A percentile compares a stretch with the other conserved stretches of the same genome.
These are phyloP conservation scores for Sebastes cheni DNA, from an alignment of 2,797 vertebrate species.

Conservation along the genomic window DNA sequence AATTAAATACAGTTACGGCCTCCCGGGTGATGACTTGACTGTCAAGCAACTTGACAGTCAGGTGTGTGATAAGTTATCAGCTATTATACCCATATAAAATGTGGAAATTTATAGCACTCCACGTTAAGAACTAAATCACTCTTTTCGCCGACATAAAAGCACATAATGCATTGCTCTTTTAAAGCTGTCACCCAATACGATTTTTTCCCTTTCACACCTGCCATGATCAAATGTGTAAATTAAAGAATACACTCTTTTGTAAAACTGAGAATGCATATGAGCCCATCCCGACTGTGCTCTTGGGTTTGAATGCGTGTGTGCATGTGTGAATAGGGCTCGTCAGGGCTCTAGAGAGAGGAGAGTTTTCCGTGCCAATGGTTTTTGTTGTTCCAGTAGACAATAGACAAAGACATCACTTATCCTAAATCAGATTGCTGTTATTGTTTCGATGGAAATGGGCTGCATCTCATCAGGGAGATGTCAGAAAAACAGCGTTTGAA, in stretches of 20 bases:
- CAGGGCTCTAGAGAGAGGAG: constrained; percentile 45
- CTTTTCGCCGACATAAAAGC: background rate
- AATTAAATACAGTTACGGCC: background rate
- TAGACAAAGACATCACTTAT: constrained; percentile 77
- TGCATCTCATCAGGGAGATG: constrained; percentile 62
- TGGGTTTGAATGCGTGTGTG: constrained; percentile 27
- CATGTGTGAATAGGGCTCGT: constrained; percentile 44
- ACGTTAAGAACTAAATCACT: background rate
- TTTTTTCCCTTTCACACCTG: background rate
- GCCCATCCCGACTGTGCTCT: constrained; percentile 41
- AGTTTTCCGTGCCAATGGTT: constrained; percentile 55
- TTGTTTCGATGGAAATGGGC: constrained; percentile 70
- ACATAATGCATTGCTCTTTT: background rate
- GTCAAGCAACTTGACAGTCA: background rate
- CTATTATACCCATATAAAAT: constrained; percentile 1
- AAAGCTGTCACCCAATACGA: background rate
- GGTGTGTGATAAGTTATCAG: constrained; percentile 1
- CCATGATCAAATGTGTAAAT: background rate
- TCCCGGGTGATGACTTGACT: background rate
- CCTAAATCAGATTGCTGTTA: constrained; percentile 69
- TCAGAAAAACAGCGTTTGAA: constrained; percentile 57
- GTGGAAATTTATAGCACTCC: background rate
- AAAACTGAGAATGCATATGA: constrained; percentile 12
- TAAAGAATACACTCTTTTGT: background rate
- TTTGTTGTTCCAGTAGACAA: constrained; percentile 71